phyloP scores from a whole-genome alignment of 1,140 invertebrate genomes.

The Augochlora pura region DNA sequence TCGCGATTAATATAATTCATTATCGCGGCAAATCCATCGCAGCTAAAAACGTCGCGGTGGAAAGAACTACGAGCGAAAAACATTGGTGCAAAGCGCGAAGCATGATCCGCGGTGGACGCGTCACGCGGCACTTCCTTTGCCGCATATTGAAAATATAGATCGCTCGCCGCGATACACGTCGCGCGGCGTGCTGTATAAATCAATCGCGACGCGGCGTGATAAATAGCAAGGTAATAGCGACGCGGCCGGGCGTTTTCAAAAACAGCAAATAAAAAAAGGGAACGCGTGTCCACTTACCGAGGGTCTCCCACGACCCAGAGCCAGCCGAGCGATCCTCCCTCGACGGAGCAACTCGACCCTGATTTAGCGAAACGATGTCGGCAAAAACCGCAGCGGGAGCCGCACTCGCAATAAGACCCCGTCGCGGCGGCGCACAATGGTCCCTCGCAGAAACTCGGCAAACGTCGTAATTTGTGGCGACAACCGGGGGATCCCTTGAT shows the following conservation, averaged over 20 bases:
- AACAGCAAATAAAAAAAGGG: background rate
- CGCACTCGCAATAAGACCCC: background rate
- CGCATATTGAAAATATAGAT: constrained; percentile 29
- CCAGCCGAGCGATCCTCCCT: background rate
- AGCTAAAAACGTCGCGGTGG: background rate
- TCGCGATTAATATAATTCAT: too few relatives aligned
- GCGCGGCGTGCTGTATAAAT: constrained; percentile 10
- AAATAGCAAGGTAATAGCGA: constrained; percentile 31
- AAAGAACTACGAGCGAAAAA: background rate
- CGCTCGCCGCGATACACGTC: background rate
- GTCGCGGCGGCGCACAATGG: constrained; percentile 40
- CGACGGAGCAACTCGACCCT: constrained; percentile 51
- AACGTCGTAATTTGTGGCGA: constrained; percentile 45
- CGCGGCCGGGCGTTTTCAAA: background rate
- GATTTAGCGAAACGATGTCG: constrained; percentile 16
- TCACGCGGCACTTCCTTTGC: background rate
- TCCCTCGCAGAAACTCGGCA: constrained; percentile 17
- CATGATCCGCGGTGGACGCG: background rate
- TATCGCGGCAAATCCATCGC: background rate
- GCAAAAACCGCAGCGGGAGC: background rate
- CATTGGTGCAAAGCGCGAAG: background rate
- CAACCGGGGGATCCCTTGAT: constrained; percentile 41
- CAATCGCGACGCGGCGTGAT: constrained; percentile 16
- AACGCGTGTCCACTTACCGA: background rate
- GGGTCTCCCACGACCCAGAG: background rate